Evolutionary conservation across 2,888 invertebrate genomes (phyloP).

Genomic region (Encarsia formosa): DNA sequence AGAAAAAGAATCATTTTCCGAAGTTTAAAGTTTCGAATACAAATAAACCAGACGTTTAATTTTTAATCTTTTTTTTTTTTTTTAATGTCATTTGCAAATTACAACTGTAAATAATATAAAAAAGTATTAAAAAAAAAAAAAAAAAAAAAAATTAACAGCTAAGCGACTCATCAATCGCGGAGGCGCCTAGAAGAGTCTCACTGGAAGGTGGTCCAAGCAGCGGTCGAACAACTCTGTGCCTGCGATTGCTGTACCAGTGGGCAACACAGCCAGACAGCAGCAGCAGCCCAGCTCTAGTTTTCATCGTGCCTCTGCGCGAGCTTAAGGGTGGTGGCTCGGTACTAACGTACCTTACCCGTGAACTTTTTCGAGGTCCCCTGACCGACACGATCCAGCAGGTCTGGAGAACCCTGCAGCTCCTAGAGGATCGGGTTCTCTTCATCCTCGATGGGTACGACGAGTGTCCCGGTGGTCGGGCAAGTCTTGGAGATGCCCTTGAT

Average conservation of each 20-base stretch:
- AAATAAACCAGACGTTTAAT: too few relatives aligned
- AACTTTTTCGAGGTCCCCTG: constrained; percentile 50
- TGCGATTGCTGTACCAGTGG: constrained; percentile 57
- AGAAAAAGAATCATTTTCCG: too few relatives aligned
- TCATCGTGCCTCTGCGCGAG: constrained; percentile 56
- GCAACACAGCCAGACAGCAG: constrained; percentile 53
- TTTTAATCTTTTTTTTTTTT: background rate
- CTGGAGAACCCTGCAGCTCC: constrained; percentile 51
- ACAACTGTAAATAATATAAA: background rate
- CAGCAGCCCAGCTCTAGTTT: constrained; percentile 52
- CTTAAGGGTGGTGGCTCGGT: constrained; percentile 52
- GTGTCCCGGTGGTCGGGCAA: constrained; percentile 49
- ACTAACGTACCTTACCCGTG: constrained; percentile 39
- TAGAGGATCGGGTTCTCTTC: constrained; percentile 54
- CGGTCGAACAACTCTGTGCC: constrained; percentile 54
- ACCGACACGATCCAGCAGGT: constrained; percentile 48
- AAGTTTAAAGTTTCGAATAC: too few relatives aligned
- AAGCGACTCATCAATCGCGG: constrained; percentile 53
- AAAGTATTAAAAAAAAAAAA: background rate
- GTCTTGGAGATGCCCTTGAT: constrained; percentile 53
- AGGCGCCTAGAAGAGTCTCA: constrained; percentile 54
- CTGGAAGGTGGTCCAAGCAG: constrained; percentile 56
- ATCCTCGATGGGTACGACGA: constrained; percentile 57
- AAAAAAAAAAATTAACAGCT: constrained; percentile 39
- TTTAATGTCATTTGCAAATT: background rate